These are phyloP conservation scores for Tringa solitaria DNA, from an alignment of 2,113 vertebrate genomes.

Conservation along the genomic window DNA sequence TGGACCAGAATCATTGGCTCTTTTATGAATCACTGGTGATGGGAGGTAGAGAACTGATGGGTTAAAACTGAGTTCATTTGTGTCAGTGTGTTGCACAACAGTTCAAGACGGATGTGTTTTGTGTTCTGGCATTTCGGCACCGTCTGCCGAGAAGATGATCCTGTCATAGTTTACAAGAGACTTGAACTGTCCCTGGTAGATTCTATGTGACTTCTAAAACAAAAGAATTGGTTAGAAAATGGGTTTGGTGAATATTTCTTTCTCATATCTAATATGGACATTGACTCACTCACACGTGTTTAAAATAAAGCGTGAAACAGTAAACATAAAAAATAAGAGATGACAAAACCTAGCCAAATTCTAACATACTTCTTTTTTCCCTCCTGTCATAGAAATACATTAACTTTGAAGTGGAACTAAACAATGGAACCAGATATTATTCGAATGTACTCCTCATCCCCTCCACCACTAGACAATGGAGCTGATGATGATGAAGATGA, in stretches of 20 bases:
- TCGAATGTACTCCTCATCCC: constrained; percentile 87
- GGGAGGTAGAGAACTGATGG: background rate
- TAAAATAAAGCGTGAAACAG: background rate
- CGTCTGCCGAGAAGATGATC: background rate
- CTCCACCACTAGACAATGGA: constrained; percentile 84
- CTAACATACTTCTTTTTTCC: background rate
- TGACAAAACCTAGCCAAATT: background rate
- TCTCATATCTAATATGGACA: background rate
- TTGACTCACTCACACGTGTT: background rate
- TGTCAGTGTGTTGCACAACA: background rate
- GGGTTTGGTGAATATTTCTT: background rate
- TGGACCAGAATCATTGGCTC: background rate
- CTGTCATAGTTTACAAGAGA: background rate
- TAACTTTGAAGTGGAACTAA: constrained; percentile 66
- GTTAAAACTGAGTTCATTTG: background rate
- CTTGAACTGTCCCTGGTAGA: background rate
- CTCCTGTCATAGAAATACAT: constrained; percentile 70
- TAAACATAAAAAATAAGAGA: background rate
- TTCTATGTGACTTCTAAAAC: background rate
- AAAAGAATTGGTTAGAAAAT: background rate
- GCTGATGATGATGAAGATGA: constrained; percentile 88
- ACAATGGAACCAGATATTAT: constrained; percentile 91
- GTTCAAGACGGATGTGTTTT: background rate
- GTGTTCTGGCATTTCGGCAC: background rate
- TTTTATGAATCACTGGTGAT: background rate